phyloP scores from a whole-genome alignment of 2,113 vertebrate genomes.

The Opisthocomus hoazin region DNA sequence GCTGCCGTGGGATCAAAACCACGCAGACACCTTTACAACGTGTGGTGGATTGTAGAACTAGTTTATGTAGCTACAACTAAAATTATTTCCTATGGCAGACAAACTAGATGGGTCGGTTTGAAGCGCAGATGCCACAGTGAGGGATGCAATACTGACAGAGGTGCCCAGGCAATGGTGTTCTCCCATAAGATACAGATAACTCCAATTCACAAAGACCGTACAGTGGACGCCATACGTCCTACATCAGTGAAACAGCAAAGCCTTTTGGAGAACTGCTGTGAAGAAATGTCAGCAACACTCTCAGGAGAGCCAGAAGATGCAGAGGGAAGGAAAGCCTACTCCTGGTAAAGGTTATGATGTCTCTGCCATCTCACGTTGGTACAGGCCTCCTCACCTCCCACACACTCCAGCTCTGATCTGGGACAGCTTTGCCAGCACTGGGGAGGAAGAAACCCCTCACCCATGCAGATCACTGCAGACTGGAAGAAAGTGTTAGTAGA shows the following conservation, averaged over 20 bases:
- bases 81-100: neutral
- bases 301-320: neutral
- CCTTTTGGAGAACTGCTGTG: neutral
- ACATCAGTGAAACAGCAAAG: neutral
- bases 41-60: neutral
- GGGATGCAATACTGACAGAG: neutral
- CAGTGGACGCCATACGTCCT: neutral
- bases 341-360: neutral
- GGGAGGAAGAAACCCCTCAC: neutral
- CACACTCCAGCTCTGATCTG: too few relatives aligned
- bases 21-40: neutral
- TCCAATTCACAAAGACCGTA: neutral
- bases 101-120: neutral
- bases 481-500: neutral
- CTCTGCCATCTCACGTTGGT: neutral
- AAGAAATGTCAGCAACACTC: neutral
- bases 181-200: neutral
- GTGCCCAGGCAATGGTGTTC: neutral
- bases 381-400: neutral
- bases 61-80: neutral
- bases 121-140: too few relatives aligned
- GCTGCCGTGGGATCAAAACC: neutral
- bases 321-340: neutral
- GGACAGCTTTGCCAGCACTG: neutral
- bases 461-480: neutral